Evolutionary conservation across 2,888 invertebrate species (phyloP).

Genomic region (Gymnocheta viridis): DNA sequence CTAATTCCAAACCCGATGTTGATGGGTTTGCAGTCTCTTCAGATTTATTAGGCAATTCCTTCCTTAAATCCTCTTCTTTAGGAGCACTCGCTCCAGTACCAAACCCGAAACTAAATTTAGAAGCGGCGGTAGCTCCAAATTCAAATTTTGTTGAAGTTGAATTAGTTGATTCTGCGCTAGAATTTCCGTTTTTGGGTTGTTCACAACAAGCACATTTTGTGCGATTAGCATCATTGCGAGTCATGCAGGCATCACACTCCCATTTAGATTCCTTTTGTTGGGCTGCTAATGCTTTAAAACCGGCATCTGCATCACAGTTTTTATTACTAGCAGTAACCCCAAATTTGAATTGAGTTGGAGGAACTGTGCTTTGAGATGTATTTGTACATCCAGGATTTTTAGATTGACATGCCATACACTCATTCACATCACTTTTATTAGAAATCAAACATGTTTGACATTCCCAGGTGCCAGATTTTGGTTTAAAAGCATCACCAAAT

Average conservation of each 20-base stretch:
- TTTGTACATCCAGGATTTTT: conserved; percentile 79
- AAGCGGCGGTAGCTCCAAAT: conserved; percentile 76
- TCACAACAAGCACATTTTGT: conserved; percentile 85
- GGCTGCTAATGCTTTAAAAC: conserved; percentile 79
- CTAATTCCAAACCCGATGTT: conserved; percentile 32
- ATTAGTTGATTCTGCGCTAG: conserved; percentile 64
- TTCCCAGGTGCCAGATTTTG: conserved; percentile 84
- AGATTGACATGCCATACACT: conserved; percentile 84
- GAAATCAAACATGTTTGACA: conserved; percentile 84
- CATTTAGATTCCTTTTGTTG: conserved; percentile 82
- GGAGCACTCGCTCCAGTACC: conserved; percentile 64
- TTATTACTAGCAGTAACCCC: conserved; percentile 66
- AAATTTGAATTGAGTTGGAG: conserved; percentile 69
- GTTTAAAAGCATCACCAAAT: conserved; percentile 83
- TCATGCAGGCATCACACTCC: conserved; percentile 86
- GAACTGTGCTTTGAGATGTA: conserved; percentile 25
- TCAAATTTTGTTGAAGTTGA: conserved; percentile 74
- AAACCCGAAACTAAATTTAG: conserved; percentile 80
- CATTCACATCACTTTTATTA: conserved; percentile 82
- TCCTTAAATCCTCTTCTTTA: conserved; percentile 72
- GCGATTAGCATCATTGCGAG: conserved; percentile 83
- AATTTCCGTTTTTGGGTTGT: conserved; percentile 82
- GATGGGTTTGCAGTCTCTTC: conserved; percentile 34
- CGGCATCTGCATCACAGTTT: conserved; percentile 74
- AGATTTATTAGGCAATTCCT: conserved; percentile 54